Conservation (phyloP, 2,888 invertebrate genomes). For the Platycnemis pennipes region DNA sequence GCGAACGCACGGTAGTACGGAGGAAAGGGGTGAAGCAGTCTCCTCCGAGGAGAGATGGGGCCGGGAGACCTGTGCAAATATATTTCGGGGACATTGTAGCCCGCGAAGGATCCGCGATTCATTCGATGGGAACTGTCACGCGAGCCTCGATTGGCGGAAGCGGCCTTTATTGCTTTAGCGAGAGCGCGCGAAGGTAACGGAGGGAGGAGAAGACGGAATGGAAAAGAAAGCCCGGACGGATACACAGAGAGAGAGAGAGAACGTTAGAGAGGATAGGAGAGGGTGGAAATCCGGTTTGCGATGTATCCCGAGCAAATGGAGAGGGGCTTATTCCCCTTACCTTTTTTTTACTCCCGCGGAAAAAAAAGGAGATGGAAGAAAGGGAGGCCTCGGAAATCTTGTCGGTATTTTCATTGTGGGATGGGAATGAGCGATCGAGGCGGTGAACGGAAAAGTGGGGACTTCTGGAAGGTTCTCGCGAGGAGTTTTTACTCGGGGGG, state of each 20-base stretch:
- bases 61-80: background rate
- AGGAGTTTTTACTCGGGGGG: too few relatives aligned
- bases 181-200: background rate
- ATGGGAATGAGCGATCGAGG: constrained; percentile 1
- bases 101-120: background rate
- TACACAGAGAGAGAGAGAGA: background rate
- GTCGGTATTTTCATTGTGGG: constrained; percentile 2
- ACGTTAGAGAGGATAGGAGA: background rate
- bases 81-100: background rate
- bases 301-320: background rate
- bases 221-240: too few relatives aligned
- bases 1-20: background rate
- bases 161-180: background rate
- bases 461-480: background rate
- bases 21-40: background rate
- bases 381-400: background rate
- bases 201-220: too few relatives aligned
- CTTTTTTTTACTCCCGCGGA: background rate
- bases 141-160: background rate
- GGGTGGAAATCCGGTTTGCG: background rate
- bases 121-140: background rate
- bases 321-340: background rate
- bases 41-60: too few relatives aligned
- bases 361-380: background rate
- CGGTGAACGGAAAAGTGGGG: background rate